Evolutionary conservation across 2,888 invertebrate genomes (phyloP).

Genomic region (Sycophila texana): DNA sequence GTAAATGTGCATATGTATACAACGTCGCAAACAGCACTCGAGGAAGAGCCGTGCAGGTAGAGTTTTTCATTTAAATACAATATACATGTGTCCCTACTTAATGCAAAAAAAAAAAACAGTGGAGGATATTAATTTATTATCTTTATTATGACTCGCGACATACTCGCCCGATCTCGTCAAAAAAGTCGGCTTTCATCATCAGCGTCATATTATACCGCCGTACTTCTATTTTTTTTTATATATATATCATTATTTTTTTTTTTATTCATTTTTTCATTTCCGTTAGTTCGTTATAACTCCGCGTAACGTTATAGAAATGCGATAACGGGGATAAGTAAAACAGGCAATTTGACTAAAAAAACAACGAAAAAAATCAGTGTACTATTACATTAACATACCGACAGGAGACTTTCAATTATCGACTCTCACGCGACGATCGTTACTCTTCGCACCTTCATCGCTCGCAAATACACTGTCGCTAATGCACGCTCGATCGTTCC

Average conservation of each 20-base stretch:
- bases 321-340: conserved; percentile 61
- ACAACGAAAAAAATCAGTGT: conserved; percentile 60
- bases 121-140: conserved; percentile 36
- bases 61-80: conserved; percentile 46
- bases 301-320: conserved; percentile 53
- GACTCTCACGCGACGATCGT: conserved; percentile 6
- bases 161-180: conserved; percentile 21
- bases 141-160: conserved; percentile 29
- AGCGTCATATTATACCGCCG: conserved; percentile 26
- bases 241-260: too few species aligned
- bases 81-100: conserved; percentile 51
- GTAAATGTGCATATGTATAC: conserved; percentile 60
- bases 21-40: conserved; percentile 56
- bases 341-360: conserved; percentile 62
- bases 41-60: conserved; percentile 52
- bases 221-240: conserved; percentile 6
- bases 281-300: conserved; percentile 44
- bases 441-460: conserved; percentile 6
- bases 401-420: conserved; percentile 25
- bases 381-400: conserved; percentile 48
- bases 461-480: not conserved
- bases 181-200: conserved; percentile 23
- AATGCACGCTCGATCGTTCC: not conserved
- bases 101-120: conserved; percentile 52
- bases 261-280: conserved; percentile 26